Base-by-base conservation (phyloP, 2,113 vertebrate genomes). In the Nansenia antarctica region DNA sequence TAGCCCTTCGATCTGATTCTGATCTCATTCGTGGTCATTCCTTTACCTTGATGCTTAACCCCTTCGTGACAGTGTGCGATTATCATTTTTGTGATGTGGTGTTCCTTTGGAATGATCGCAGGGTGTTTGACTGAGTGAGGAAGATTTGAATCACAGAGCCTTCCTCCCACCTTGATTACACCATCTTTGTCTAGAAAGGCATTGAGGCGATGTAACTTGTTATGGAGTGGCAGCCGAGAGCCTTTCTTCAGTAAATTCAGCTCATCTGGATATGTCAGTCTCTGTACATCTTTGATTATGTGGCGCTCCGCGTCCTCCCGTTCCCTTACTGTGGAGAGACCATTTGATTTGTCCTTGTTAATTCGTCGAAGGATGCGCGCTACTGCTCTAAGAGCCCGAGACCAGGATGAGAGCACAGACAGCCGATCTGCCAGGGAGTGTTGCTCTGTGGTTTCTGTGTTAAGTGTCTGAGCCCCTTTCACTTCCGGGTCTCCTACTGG, bases 31-130 rank as follows among this genome's bases (percentile, higher is more conserved):
- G 65, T 32, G n/a, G 62, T 65, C 2, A 57, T 22, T 2, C 39
- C 53, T 24, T 47, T 72, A 5, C 70, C 70, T 49, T 66, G 62
- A 27, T 72, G 63, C 18, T 66, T 55, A 4, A 60, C 37, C 7
- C 9, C 26, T 24, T 61, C 20, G 35, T 60, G 70, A 20, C 18
- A 49, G 9, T 65, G 53, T n/a, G 35, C 55, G 1, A 52, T 59
- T 3, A 65, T 47, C 2, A 37, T 30, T 15, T 58, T 27, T 42
- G 37, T 69, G 8, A 69, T 22, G 7, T 8, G 18, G 24, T 58
- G 52, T 18, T 59, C 35, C 20, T 65, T 59, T 0, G 70, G 61
- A 22, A 72, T 24, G 15, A 59, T 47, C 8, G 37, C 32, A 27
- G 67, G 37, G 5, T 69, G 54, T 26, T 67, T 67, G 35, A 37